Evolutionary conservation across 1,140 invertebrate species (phyloP).

Genomic region (Asbolus verrucosus): DNA sequence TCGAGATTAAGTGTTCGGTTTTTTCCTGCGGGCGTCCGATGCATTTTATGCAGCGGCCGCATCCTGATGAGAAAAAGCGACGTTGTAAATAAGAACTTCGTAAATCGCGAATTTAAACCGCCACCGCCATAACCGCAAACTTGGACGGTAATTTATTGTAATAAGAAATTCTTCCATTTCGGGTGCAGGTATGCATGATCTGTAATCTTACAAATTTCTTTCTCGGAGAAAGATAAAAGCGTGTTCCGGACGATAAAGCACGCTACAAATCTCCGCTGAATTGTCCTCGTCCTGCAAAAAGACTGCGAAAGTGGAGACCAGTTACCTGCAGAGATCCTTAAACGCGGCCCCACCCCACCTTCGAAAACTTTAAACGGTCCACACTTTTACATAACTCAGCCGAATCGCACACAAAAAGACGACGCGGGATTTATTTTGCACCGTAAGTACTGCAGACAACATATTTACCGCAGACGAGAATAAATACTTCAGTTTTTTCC

Average conservation of each 20-base stretch:
- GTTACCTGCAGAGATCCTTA: constrained; percentile 34
- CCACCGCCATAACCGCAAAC: constrained; percentile 26
- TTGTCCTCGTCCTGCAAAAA: constrained; percentile 48
- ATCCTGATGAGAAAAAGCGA: too few relatives aligned
- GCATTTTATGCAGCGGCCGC: too few relatives aligned
- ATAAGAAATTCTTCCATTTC: constrained; percentile 54
- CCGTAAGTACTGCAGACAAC: too few relatives aligned
- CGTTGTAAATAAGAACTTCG: constrained; percentile 16
- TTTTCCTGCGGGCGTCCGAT: too few relatives aligned
- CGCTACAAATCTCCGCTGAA: constrained; percentile 59
- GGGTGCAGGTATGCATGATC: constrained; percentile 59
- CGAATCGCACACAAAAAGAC: background rate
- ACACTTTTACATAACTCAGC: constrained; percentile 12
- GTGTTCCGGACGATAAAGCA: constrained; percentile 60
- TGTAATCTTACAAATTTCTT: constrained; percentile 61
- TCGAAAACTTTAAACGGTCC: constrained; percentile 23
- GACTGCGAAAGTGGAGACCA: constrained; percentile 32
- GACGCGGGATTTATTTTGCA: too few relatives aligned
- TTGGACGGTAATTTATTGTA: constrained; percentile 29
- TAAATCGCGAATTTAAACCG: constrained; percentile 33
- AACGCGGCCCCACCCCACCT: background rate
- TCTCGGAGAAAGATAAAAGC: constrained; percentile 54
- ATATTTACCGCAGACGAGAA: too few relatives aligned
- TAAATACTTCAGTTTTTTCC: too few relatives aligned
- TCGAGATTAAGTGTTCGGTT: constrained; percentile 27